These are phyloP conservation scores for Hydropotes inermis DNA, from an alignment of 2,113 vertebrate species.

Conservation along the genomic window DNA sequence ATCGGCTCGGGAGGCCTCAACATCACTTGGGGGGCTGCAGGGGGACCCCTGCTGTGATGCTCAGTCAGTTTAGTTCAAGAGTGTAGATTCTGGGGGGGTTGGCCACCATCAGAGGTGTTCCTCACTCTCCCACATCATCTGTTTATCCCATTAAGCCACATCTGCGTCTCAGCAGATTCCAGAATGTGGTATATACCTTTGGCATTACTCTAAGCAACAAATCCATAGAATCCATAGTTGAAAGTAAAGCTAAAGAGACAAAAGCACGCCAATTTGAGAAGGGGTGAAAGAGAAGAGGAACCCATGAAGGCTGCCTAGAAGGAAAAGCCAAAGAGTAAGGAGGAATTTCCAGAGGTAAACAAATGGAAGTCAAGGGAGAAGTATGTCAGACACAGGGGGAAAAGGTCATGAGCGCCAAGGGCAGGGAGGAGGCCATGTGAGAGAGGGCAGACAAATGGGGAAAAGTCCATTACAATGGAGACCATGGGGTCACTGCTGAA, in stretches of 20 bases:
- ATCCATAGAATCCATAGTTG: not conserved
- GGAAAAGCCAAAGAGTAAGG: not conserved
- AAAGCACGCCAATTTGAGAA: not conserved
- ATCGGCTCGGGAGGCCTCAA: not conserved
- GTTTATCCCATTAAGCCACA: not conserved
- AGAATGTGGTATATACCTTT: not conserved
- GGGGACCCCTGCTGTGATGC: accelerated
- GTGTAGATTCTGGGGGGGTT: not conserved
- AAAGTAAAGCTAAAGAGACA: not conserved
- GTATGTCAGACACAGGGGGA: not conserved
- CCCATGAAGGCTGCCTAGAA: not conserved
- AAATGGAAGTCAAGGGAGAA: not conserved
- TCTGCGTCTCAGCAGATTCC: not conserved
- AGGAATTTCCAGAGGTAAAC: not conserved
- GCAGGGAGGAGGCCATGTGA: not conserved
- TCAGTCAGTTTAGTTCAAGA: not conserved
- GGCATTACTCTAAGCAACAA: not conserved
- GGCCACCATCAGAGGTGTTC: not conserved
- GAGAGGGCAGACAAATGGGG: not conserved
- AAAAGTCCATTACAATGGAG: too few relatives aligned
- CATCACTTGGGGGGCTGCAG: accelerated
- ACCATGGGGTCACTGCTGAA: not conserved
- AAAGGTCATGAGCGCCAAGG: not conserved
- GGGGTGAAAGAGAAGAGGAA: not conserved
- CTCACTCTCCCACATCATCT: not conserved